Evolutionary conservation across 2,888 invertebrate species (phyloP).

Genomic region (Carcina quercana): DNA sequence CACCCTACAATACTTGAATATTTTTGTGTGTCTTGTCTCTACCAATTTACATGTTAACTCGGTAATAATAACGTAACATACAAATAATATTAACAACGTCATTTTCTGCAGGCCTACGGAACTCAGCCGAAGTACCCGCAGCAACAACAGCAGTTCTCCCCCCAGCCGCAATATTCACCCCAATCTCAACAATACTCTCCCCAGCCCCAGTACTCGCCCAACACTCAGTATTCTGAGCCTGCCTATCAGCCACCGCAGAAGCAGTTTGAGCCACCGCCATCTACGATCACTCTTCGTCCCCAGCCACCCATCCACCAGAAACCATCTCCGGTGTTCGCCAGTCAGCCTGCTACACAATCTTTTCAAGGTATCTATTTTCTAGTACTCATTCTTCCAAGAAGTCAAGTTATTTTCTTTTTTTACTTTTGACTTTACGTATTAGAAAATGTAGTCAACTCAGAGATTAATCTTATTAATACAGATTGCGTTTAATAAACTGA

Average conservation of each 20-base stretch:
- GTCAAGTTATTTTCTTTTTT: too few relatives aligned
- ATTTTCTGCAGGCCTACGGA: slow-evolving; percentile 20
- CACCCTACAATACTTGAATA: too few relatives aligned
- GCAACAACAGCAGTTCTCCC: slow-evolving; percentile 26
- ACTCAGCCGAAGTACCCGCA: slow-evolving; percentile 26
- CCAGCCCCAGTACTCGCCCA: slow-evolving; percentile 34
- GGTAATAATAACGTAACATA: background rate
- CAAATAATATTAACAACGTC: background rate
- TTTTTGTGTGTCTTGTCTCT: too few relatives aligned
- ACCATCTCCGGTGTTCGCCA: slow-evolving; percentile 82
- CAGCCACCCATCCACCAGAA: slow-evolving; percentile 84
- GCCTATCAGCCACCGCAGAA: slow-evolving; percentile 76
- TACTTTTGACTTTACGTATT: too few relatives aligned
- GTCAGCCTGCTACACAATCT: slow-evolving; percentile 86
- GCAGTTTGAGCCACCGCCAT: slow-evolving; percentile 76
- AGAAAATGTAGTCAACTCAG: too few relatives aligned
- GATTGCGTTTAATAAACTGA: too few relatives aligned
- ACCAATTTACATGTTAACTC: too few relatives aligned
- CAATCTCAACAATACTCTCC: slow-evolving; percentile 7
- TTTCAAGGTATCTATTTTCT: slow-evolving; percentile 79
- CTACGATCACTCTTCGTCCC: slow-evolving; percentile 81
- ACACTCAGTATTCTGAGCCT: slow-evolving; percentile 44
- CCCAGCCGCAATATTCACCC: slow-evolving; percentile 27
- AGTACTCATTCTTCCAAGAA: too few relatives aligned
- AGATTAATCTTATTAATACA: too few relatives aligned